These are phyloP conservation scores for Erethizon dorsatum DNA, from an alignment of 2,797 vertebrate genomes.

Conservation along the genomic window DNA sequence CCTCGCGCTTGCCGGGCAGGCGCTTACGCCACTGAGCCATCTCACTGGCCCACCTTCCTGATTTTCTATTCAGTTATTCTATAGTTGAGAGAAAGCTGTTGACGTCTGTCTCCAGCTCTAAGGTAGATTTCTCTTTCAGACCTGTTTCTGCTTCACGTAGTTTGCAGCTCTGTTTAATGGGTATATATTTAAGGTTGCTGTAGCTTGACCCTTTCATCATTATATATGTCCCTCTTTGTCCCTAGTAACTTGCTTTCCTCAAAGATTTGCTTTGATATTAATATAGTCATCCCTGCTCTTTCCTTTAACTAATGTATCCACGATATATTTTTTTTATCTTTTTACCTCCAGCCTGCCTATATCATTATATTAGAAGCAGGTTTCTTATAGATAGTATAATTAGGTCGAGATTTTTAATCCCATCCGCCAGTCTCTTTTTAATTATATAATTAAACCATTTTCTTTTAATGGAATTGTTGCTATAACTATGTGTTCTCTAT, in stretches of 20 bases:
- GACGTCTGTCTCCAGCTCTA: background rate
- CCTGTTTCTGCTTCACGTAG: background rate
- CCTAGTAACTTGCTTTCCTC: background rate
- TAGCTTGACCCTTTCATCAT: background rate
- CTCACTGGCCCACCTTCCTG: background rate
- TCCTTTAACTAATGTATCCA: background rate
- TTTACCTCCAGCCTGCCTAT: background rate
- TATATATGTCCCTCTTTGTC: background rate
- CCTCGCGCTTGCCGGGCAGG: too few species aligned
- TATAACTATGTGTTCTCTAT: background rate
- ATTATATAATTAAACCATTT: background rate
- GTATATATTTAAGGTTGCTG: background rate
- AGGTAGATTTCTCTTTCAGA: background rate
- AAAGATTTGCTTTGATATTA: background rate
- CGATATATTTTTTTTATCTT: background rate
- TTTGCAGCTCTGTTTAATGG: background rate
- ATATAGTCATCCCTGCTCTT: constrained; percentile 1
- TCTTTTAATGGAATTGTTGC: background rate
- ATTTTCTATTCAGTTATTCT: background rate
- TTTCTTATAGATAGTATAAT: background rate
- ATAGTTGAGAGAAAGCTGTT: background rate
- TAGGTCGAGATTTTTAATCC: background rate
- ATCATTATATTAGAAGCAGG: background rate
- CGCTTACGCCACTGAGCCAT: too few species aligned
- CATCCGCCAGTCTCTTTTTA: background rate